Evolutionary conservation across 2,113 vertebrate species (phyloP).

Genomic region (Caranx melampygus): DNA sequence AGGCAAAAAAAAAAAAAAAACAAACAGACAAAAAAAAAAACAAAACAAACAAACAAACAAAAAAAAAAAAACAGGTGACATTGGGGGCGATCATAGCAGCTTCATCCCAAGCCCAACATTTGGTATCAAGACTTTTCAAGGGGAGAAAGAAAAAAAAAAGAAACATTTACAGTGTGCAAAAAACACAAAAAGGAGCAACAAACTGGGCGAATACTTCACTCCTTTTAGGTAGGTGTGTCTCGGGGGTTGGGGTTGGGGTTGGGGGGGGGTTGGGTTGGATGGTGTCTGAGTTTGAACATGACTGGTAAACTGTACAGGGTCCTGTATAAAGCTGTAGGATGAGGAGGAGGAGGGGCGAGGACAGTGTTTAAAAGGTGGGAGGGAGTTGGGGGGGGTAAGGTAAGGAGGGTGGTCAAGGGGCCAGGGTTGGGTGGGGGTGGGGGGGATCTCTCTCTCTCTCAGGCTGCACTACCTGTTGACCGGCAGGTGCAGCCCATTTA

Average conservation of each 20-base stretch:
- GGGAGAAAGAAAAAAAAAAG: neutral
- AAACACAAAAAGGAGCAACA: slow-evolving; percentile 52
- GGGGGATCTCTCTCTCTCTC: slow-evolving; percentile 33
- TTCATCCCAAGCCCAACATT: slow-evolving; percentile 55
- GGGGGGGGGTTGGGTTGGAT: neutral
- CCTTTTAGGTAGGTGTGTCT: slow-evolving; percentile 67
- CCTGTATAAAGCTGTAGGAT: slow-evolving; percentile 47
- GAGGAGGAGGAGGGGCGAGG: neutral
- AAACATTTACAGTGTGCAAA: slow-evolving; percentile 58
- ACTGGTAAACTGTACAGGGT: slow-evolving; percentile 64
- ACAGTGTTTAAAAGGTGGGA: slow-evolving; percentile 47
- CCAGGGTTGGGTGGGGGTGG: slow-evolving; percentile 30
- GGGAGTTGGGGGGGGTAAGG: slow-evolving; percentile 26
- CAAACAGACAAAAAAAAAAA: too few species aligned
- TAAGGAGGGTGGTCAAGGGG: slow-evolving; percentile 58
- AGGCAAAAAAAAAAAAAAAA: slow-evolving; percentile 11
- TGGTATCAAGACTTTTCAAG: slow-evolving; percentile 55
- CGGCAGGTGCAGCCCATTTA: slow-evolving; percentile 95
- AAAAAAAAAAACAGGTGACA: slow-evolving; percentile 5
- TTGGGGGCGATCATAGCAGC: slow-evolving; percentile 23
- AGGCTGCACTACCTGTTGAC: slow-evolving; percentile 91
- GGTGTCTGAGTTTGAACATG: slow-evolving; percentile 46
- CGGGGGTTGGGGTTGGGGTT: neutral
- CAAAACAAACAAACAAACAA: neutral
- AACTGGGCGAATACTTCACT: slow-evolving; percentile 88